Evolutionary conservation across 2,113 vertebrate species (phyloP).

Genomic region (Phyllostomus discolor): DNA sequence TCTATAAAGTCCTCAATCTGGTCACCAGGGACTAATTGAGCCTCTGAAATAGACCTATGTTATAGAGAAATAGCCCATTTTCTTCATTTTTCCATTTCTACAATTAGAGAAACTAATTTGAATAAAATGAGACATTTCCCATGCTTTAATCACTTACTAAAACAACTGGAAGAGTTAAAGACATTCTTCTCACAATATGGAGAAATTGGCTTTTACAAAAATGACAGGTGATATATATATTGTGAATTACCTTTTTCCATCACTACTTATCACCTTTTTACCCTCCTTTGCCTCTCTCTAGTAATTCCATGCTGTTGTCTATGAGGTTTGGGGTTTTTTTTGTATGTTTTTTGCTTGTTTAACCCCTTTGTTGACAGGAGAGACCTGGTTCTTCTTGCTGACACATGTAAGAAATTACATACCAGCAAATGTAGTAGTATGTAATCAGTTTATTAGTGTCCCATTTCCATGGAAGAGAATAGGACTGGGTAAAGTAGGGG

Average conservation of each 20-base stretch:
- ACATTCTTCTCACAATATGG: neutral
- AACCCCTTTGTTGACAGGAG: too few species aligned
- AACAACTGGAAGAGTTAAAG: neutral
- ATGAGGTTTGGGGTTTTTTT: too few species aligned
- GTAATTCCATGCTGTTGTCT: too few species aligned
- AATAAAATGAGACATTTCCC: neutral
- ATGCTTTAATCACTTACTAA: neutral
- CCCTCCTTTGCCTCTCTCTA: too few species aligned
- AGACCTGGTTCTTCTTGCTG: too few species aligned
- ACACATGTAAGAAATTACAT: too few species aligned
- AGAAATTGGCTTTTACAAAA: neutral
- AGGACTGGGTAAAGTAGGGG: too few species aligned
- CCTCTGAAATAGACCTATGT: neutral
- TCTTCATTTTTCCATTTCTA: neutral
- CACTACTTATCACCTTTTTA: too few species aligned
- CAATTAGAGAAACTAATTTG: neutral
- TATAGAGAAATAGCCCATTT: neutral
- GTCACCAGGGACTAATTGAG: neutral
- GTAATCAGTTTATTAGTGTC: too few species aligned
- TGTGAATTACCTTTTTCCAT: neutral
- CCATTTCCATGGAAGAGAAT: too few species aligned
- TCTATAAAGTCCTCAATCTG: neutral
- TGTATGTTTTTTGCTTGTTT: too few species aligned
- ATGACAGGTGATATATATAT: neutral
- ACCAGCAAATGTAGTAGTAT: too few species aligned